Evolutionary conservation across 2,113 vertebrate species (phyloP).

Genomic region (Pseudorhombus dupliciocellatus): DNA sequence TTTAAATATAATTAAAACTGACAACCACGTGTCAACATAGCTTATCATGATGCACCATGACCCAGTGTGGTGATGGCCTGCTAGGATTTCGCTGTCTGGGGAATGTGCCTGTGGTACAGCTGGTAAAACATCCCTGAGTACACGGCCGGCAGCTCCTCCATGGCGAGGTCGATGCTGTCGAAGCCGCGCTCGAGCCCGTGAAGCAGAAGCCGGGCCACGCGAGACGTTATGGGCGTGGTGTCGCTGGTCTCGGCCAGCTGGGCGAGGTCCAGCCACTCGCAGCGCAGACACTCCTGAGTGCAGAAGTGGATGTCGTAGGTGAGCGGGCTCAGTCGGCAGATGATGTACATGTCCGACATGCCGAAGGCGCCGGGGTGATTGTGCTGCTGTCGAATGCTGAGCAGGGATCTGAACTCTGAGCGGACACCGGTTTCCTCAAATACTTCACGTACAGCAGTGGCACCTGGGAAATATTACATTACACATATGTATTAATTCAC

Average conservation of each 20-base stretch:
- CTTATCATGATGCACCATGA: background rate
- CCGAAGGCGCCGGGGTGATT: slow-evolving; percentile 88
- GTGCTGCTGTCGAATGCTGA: slow-evolving; percentile 94
- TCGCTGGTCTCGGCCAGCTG: slow-evolving; percentile 76
- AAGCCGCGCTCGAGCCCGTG: slow-evolving; percentile 87
- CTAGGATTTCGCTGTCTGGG: slow-evolving; percentile 35
- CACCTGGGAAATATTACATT: slow-evolving; percentile 70
- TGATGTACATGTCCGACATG: slow-evolving; percentile 92
- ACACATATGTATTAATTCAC: background rate
- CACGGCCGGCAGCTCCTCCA: slow-evolving; percentile 87
- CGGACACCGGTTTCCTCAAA: slow-evolving; percentile 93
- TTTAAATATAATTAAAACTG: slow-evolving; percentile 24
- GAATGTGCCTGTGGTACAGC: slow-evolving; percentile 88
- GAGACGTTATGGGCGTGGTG: slow-evolving; percentile 88
- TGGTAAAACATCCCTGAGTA: slow-evolving; percentile 89
- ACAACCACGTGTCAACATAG: background rate
- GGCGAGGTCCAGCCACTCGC: slow-evolving; percentile 89
- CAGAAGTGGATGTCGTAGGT: slow-evolving; percentile 89
- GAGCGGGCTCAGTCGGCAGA: slow-evolving; percentile 89
- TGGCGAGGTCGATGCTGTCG: slow-evolving; percentile 84
- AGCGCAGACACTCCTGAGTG: slow-evolving; percentile 88
- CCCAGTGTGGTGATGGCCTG: background rate
- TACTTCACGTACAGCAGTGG: slow-evolving; percentile 93
- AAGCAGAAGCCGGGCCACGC: slow-evolving; percentile 85
- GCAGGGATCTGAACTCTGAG: slow-evolving; percentile 90